phyloP scores from a whole-genome alignment of 2,113 vertebrate species.

The Gasterosteus aculeatus region DNA sequence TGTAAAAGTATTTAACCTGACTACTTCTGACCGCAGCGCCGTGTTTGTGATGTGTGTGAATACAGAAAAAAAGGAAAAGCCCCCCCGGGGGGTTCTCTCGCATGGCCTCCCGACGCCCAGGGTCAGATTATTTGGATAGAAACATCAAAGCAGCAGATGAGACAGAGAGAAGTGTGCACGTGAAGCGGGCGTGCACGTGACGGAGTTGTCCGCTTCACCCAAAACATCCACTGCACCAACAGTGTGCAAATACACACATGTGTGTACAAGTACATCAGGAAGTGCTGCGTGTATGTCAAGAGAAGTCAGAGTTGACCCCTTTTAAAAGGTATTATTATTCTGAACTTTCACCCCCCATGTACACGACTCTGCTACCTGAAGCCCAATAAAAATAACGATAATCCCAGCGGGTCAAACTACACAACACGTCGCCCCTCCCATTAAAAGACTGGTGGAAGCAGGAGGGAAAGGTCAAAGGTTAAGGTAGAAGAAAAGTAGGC shows the following conservation, averaged over 20 bases:
- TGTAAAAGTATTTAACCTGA: slow-evolving; percentile 5
- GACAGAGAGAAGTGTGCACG: slow-evolving; percentile 50
- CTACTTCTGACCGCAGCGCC: neutral
- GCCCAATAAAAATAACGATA: no score
- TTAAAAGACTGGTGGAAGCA: no score
- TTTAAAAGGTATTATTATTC: no score
- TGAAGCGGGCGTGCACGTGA: slow-evolving; percentile 11
- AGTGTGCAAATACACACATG: no score
- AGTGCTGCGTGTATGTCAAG: no score
- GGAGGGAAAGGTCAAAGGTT: no score
- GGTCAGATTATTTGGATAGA: slow-evolving; percentile 65
- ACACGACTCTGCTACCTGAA: no score
- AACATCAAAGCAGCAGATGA: slow-evolving; percentile 72
- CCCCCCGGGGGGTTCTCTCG: slow-evolving; percentile 45
- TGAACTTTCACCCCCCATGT: no score
- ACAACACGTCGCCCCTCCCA: no score
- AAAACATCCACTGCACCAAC: slow-evolving; percentile 24
- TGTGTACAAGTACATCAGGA: no score
- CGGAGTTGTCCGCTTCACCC: slow-evolving; percentile 45
- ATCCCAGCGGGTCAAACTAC: no score
- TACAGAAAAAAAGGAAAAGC: neutral
- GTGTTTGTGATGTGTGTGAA: slow-evolving; percentile 16
- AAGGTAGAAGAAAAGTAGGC: neutral
- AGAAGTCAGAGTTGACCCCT: no score
- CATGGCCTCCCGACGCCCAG: slow-evolving; percentile 41